Conservation (phyloP, 2,888 invertebrate genomes). For the Trimorus sp. region DNA sequence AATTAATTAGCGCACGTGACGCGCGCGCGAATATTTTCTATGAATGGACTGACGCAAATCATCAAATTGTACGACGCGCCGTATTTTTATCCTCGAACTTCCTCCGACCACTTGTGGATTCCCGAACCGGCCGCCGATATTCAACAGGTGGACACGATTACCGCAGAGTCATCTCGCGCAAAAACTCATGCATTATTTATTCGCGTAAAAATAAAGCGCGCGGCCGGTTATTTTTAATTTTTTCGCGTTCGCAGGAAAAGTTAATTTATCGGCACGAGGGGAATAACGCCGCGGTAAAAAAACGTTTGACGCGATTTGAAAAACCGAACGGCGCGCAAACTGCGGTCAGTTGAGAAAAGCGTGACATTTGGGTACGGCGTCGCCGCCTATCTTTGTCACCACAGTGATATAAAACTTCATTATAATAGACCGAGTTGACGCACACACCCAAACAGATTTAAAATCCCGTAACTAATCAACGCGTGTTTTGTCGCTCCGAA, state of each 20-base stretch:
- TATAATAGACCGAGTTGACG: neutral
- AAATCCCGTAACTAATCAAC: conserved; percentile 22
- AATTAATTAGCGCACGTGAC: neutral
- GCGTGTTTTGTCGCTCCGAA: conserved; percentile 5
- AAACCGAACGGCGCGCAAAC: neutral
- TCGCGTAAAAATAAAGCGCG: neutral
- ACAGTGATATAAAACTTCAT: conserved; percentile 6
- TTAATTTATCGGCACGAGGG: too few relatives aligned
- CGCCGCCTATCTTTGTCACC: neutral
- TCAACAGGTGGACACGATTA: conserved; percentile 1
- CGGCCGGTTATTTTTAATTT: neutral
- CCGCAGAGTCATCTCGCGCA: neutral
- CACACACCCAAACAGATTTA: conserved; percentile 11
- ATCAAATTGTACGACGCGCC: neutral
- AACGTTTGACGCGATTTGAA: too few relatives aligned
- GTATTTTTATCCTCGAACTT: conserved; percentile 1
- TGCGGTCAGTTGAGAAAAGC: neutral
- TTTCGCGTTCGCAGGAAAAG: too few relatives aligned
- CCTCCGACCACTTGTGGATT: conserved; percentile 7
- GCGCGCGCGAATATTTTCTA: neutral
- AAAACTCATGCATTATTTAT: neutral
- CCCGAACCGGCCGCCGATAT: neutral
- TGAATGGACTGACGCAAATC: conserved; percentile 1
- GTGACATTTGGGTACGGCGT: neutral
- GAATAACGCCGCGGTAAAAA: too few relatives aligned